A percentile compares a stretch with the other conserved stretches of the same genome.
Conservation (phyloP, 1,140 invertebrate species). For the Episyrphus balteatus region DNA sequence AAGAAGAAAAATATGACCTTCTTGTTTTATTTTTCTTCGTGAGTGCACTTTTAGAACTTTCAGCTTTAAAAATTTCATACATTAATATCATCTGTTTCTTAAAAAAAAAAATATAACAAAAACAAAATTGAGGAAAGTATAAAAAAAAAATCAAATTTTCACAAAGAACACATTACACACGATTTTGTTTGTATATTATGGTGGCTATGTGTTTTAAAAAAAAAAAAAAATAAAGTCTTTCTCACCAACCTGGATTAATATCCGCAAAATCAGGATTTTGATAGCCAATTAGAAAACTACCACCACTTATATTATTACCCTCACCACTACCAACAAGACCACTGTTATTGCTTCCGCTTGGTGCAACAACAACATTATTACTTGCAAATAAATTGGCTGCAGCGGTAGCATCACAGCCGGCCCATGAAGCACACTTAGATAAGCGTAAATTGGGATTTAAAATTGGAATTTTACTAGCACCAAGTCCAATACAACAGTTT, state of each 20-base stretch:
- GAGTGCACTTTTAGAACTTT: too few relatives aligned
- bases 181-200: background rate
- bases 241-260: conserved; percentile 39
- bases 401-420: conserved; percentile 32
- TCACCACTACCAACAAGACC: conserved; percentile 2
- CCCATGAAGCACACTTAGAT: conserved; percentile 47
- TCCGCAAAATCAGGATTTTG: conserved; percentile 29
- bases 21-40: conserved; percentile 2
- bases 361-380: too few relatives aligned
- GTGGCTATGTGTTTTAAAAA: conserved; percentile 17
- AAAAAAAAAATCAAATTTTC: too few relatives aligned
- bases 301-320: background rate
- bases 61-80: too few relatives aligned
- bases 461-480: conserved; percentile 31
- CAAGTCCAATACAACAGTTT: conserved; percentile 6
- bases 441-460: conserved; percentile 24
- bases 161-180: conserved; percentile 11
- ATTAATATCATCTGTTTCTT: too few relatives aligned
- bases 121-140: too few relatives aligned
- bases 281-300: conserved; percentile 11
- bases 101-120: too few relatives aligned
- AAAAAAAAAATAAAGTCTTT: conserved; percentile 8
- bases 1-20: conserved; percentile 32
- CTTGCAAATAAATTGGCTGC: background rate
- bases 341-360: background rate